Percentiles rank a stretch among this genome's conserved stretches.
Evolutionary conservation across 2,113 vertebrate species (phyloP).

Genomic region (Andinoacara biseriatus): DNA sequence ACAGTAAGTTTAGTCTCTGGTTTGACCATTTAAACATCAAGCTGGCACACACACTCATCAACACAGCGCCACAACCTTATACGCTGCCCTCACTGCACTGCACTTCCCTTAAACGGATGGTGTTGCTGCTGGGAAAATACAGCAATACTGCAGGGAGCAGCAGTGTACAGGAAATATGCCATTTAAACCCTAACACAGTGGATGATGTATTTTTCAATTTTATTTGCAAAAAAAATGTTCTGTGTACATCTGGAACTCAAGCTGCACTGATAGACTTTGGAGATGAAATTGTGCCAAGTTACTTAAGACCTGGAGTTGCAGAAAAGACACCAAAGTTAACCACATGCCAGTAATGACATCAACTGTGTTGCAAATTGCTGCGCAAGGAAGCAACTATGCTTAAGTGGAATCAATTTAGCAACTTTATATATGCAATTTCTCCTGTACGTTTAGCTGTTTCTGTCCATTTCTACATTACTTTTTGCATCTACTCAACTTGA

Average conservation of each 20-base stretch:
- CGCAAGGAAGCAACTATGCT: background rate
- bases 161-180: background rate
- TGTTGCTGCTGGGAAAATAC: background rate
- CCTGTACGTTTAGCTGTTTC: background rate
- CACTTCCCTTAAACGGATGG: background rate
- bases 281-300: background rate
- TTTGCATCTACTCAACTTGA: background rate
- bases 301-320: background rate
- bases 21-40: background rate
- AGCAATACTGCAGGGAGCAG: background rate
- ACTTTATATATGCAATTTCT: fast-evolving
- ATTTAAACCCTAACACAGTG: background rate
- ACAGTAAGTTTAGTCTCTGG: background rate
- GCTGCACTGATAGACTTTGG: background rate
- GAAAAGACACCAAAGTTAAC: no score
- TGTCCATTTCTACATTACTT: background rate
- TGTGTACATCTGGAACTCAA: fast-evolving
- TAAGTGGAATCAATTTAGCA: background rate
- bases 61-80: background rate
- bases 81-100: background rate
- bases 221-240: background rate
- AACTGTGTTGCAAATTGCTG: background rate
- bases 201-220: background rate
- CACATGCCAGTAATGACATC: background rate
- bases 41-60: background rate